Conservation (phyloP, 1,140 invertebrate species). For the Hycleus cichorii region DNA sequence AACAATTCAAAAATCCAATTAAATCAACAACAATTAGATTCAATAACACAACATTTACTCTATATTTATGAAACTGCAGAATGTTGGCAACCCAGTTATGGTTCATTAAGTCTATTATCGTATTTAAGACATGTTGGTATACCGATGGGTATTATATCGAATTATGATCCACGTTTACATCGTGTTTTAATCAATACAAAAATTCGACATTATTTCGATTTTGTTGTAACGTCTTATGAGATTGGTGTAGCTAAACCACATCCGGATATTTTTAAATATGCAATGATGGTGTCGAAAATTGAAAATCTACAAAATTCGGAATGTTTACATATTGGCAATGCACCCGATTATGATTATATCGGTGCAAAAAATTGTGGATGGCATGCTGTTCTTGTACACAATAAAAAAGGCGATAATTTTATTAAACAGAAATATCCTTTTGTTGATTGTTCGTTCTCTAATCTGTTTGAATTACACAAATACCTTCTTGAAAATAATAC, state of each 20-base stretch:
- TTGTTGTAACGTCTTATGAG: constrained; percentile 70
- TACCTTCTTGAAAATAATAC: constrained; percentile 13
- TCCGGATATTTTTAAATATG: constrained; percentile 63
- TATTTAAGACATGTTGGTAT: constrained; percentile 46
- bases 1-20: constrained; percentile 42
- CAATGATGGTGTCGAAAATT: constrained; percentile 47
- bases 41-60: constrained; percentile 56
- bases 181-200: constrained; percentile 56
- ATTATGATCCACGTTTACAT: constrained; percentile 76
- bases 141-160: constrained; percentile 73
- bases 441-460: constrained; percentile 30
- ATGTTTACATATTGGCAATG: constrained; percentile 78
- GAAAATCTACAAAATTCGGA: constrained; percentile 47
- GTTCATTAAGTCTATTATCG: constrained; percentile 54
- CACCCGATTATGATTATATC: constrained; percentile 63
- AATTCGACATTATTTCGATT: constrained; percentile 65
- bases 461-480: constrained; percentile 18
- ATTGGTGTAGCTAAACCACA: constrained; percentile 69
- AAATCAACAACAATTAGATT: constrained; percentile 42
- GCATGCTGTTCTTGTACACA: constrained; percentile 58
- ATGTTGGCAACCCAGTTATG: constrained; percentile 64
- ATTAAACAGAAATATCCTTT: constrained; percentile 28
- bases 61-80: constrained; percentile 57
- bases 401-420: constrained; percentile 17
- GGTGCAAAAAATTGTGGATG: constrained; percentile 68